These are phyloP conservation scores for Gorsachius goisagi DNA, from an alignment of 2,113 vertebrate genomes.

Conservation along the genomic window DNA sequence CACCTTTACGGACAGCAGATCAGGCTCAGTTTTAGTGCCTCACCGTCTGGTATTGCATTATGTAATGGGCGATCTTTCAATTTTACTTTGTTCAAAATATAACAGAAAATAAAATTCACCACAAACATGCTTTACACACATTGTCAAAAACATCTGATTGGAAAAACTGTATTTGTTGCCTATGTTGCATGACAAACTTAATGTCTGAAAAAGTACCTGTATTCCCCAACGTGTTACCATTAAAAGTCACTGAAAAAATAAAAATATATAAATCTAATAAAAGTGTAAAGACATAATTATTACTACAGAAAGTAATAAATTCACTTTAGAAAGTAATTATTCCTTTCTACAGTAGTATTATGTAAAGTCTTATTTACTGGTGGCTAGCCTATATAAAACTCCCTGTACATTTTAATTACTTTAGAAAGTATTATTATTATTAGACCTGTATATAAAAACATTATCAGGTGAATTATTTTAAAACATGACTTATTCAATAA, in stretches of 20 bases:
- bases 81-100: neutral
- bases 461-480: neutral
- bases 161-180: neutral
- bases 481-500: neutral
- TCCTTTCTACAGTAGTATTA: neutral
- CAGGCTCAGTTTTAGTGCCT: neutral
- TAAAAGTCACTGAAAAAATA: neutral
- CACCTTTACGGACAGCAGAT: neutral
- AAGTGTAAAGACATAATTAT: neutral
- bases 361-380: neutral
- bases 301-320: neutral
- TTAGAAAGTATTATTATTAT: neutral
- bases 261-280: neutral
- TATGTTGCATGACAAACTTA: neutral
- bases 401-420: neutral
- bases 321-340: neutral
- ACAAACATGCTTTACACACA: rapidly evolving
- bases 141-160: rapidly evolving
- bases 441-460: neutral
- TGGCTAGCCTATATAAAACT: neutral
- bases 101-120: neutral
- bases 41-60: neutral
- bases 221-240: neutral
- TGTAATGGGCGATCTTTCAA: neutral
- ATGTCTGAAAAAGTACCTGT: neutral